Evolutionary conservation across 2,888 invertebrate species (phyloP).

Genomic region (Thymelicus sylvestris): DNA sequence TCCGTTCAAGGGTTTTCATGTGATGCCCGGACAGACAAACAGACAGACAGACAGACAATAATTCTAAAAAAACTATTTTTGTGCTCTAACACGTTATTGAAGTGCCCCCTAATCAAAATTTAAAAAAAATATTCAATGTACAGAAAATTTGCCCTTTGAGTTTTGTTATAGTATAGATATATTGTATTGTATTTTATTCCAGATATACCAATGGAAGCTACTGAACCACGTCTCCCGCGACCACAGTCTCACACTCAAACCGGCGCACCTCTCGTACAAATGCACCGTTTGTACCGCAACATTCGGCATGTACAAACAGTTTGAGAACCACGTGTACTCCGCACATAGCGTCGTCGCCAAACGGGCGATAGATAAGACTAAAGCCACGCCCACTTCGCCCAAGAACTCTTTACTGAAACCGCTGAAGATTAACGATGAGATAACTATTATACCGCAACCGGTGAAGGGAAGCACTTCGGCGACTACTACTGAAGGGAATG

Average conservation of each 20-base stretch:
- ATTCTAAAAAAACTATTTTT: too few species aligned
- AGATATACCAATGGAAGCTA: slow-evolving; percentile 97
- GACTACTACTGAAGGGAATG: slow-evolving; percentile 50
- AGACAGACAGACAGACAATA: too few species aligned
- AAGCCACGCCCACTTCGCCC: slow-evolving; percentile 51
- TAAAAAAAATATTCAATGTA: too few species aligned
- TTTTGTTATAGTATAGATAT: too few species aligned
- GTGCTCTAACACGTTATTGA: too few species aligned
- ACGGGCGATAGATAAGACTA: slow-evolving; percentile 79
- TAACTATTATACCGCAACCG: slow-evolving; percentile 95
- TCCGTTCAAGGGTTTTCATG: too few species aligned
- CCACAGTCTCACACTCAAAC: slow-evolving; percentile 95
- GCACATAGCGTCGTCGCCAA: slow-evolving; percentile 96
- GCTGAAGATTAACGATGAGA: slow-evolving; percentile 94
- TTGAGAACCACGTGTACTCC: slow-evolving; percentile 97
- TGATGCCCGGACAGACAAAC: too few species aligned
- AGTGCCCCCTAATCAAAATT: too few species aligned
- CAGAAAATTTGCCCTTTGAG: too few species aligned
- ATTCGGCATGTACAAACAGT: slow-evolving; percentile 97
- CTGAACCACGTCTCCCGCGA: slow-evolving; percentile 96
- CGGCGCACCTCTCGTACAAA: slow-evolving; percentile 96
- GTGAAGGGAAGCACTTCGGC: slow-evolving; percentile 58
- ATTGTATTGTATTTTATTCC: slow-evolving; percentile 49
- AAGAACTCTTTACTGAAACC: slow-evolving; percentile 86
- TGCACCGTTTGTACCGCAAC: slow-evolving; percentile 98